Conservation (phyloP, 2,888 invertebrate species). For the Venusia cambrica region DNA sequence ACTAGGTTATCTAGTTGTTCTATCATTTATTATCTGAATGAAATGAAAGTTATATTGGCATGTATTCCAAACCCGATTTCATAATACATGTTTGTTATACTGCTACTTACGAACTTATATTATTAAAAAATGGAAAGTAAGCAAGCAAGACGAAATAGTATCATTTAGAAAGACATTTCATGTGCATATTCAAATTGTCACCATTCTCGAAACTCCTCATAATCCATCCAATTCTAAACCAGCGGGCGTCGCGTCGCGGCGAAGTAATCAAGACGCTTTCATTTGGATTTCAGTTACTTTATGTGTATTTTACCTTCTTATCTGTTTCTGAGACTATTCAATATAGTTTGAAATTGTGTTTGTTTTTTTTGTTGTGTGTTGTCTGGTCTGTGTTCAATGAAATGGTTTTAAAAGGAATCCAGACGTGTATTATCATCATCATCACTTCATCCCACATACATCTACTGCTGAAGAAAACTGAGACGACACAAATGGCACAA, state of each 20-base stretch:
- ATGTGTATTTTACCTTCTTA: slow-evolving; percentile 20
- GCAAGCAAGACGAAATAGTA: slow-evolving; percentile 47
- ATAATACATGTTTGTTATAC: no score
- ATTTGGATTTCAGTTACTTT: slow-evolving; percentile 67
- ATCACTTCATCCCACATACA: no score
- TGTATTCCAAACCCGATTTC: no score
- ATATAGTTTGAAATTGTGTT: no score
- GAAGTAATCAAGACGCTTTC: slow-evolving; percentile 77
- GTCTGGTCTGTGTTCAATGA: no score
- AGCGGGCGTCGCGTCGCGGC: slow-evolving; percentile 58
- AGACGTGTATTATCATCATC: no score
- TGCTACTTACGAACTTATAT: neutral
- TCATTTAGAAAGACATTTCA: slow-evolving; percentile 66
- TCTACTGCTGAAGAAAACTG: no score
- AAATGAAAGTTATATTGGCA: no score
- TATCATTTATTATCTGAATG: no score
- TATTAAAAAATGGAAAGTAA: neutral
- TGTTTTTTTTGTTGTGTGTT: no score
- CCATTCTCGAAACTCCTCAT: slow-evolving; percentile 77
- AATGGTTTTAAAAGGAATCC: no score
- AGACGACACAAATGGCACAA: no score
- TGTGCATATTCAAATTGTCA: slow-evolving; percentile 78
- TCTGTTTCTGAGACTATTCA: slow-evolving; percentile 3
- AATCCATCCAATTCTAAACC: slow-evolving; percentile 78
- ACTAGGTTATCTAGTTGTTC: slow-evolving; percentile 4